Evolutionary conservation across 2,888 invertebrate genomes (phyloP).

Genomic region (Parnassius apollo): DNA sequence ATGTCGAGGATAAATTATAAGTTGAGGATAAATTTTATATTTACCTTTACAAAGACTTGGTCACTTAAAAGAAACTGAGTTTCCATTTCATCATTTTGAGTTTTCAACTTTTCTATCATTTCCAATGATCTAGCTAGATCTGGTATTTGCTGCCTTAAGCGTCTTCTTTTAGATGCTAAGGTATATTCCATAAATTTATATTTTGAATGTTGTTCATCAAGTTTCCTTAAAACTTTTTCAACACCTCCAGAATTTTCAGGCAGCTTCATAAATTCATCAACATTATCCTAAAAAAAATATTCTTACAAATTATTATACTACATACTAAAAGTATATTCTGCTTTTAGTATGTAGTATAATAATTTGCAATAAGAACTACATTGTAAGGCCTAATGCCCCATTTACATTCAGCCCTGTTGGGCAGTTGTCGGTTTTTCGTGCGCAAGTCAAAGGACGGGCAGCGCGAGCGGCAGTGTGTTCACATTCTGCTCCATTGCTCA

Average conservation of each 20-base stretch:
- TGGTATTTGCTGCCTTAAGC: constrained; percentile 95
- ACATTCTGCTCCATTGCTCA: no score
- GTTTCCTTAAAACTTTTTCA: constrained; percentile 90
- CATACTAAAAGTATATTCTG: no score
- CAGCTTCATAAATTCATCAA: constrained; percentile 93
- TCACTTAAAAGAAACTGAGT: constrained; percentile 96
- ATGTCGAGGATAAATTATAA: no score
- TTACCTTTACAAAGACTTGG: constrained; percentile 88
- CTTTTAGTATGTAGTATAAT: no score
- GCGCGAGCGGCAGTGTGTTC: no score
- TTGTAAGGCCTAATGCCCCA: no score
- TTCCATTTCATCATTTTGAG: constrained; percentile 89
- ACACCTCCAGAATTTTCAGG: constrained; percentile 91
- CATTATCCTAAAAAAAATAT: constrained; percentile 88
- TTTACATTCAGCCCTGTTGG: no score
- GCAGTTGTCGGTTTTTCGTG: no score
- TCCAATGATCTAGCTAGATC: constrained; percentile 94
- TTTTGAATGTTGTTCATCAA: constrained; percentile 97
- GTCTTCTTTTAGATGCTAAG: constrained; percentile 90
- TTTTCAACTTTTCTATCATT: constrained; percentile 93
- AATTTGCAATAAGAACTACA: no score
- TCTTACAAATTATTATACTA: no score
- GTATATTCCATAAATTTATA: constrained; percentile 99
- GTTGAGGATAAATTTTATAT: background rate
- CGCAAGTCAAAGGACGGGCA: no score